These are phyloP conservation scores for Apeira syringaria DNA, from an alignment of 2,888 invertebrate species.

Conservation along the genomic window DNA sequence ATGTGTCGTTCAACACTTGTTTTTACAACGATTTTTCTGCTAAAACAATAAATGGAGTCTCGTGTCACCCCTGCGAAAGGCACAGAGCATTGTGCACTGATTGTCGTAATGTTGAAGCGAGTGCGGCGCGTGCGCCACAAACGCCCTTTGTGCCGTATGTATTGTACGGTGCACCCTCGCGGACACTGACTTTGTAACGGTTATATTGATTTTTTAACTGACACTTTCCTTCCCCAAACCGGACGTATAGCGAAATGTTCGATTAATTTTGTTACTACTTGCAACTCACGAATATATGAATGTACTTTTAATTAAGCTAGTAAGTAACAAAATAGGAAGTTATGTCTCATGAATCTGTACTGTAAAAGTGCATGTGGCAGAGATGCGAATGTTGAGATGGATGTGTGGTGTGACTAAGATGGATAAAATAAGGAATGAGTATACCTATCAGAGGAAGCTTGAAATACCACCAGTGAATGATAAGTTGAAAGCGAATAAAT, in stretches of 20 bases:
- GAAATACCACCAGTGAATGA: too few relatives aligned
- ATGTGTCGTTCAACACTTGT: too few relatives aligned
- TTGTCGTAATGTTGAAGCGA: conserved; percentile 56
- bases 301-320: too few relatives aligned
- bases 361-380: too few relatives aligned
- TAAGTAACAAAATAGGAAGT: too few relatives aligned
- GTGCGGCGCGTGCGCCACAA: conserved; percentile 62
- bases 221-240: conserved; percentile 54
- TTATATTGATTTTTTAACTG: conserved; percentile 82
- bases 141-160: conserved; percentile 54
- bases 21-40: background rate
- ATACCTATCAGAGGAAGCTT: too few relatives aligned
- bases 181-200: conserved; percentile 70
- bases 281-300: too few relatives aligned
- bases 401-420: too few relatives aligned
- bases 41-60: conserved; percentile 36
- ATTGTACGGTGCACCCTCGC: conserved; percentile 57
- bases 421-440: too few relatives aligned
- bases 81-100: conserved; percentile 54
- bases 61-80: conserved; percentile 51
- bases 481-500: too few relatives aligned
- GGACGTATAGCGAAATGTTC: conserved; percentile 7
- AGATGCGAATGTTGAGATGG: too few relatives aligned
- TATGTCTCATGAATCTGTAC: too few relatives aligned
- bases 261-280: conserved; percentile 1